Conservation (phyloP, 2,113 vertebrate genomes). For the Rafetus swinhoei region DNA sequence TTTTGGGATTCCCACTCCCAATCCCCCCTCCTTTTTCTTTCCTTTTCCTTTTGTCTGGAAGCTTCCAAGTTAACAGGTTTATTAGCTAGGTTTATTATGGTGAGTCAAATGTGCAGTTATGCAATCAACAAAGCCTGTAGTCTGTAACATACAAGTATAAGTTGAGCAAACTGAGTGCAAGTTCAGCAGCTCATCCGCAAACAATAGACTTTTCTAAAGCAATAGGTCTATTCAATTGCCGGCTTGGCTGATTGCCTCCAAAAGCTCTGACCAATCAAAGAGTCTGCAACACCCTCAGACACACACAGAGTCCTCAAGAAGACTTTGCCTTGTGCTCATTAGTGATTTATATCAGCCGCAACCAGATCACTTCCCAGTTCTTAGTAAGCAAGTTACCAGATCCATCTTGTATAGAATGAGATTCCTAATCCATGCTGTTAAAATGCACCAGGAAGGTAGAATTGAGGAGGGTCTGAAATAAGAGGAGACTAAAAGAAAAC, state of each 20-base stretch:
- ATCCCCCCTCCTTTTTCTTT: neutral
- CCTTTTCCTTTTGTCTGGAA: neutral
- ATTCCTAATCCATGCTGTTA: accelerated
- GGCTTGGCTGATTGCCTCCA: neutral
- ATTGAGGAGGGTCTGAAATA: accelerated
- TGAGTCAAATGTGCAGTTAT: neutral
- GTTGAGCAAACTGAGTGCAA: neutral
- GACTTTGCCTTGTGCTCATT: neutral
- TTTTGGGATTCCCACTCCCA: neutral
- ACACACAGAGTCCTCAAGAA: accelerated
- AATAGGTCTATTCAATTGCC: neutral
- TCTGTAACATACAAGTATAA: accelerated
- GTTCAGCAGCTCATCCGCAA: neutral
- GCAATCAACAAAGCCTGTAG: neutral
- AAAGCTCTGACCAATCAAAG: neutral
- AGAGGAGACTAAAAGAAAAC: accelerated
- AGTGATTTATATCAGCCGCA: neutral
- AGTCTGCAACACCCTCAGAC: neutral
- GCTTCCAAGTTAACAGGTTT: neutral
- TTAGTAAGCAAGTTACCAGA: neutral
- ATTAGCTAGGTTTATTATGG: neutral
- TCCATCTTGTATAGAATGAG: neutral
- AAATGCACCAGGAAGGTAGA: accelerated
- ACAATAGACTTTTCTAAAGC: neutral
- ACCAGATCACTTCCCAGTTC: neutral